Evolutionary conservation across 2,113 vertebrate genomes (phyloP).

Genomic region (Puntigrus tetrazona): DNA sequence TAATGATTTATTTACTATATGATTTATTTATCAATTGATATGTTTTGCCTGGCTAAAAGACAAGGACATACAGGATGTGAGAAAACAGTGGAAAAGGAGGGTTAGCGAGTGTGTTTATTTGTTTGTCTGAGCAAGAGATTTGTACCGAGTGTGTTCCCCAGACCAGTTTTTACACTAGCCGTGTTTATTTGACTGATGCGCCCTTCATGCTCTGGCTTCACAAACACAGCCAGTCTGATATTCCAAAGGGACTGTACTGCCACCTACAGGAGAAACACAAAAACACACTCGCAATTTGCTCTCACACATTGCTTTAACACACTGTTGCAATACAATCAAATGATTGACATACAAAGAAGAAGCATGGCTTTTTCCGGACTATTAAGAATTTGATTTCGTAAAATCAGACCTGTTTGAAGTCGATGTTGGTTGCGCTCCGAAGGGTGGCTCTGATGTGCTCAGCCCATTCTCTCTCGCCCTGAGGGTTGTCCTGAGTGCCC

Average conservation of each 20-base stretch:
- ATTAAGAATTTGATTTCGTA: not conserved
- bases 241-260: conserved; percentile 88
- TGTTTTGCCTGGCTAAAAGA: conserved; percentile 3
- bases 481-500: conserved; percentile 87
- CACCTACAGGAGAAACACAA: conserved; percentile 70
- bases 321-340: conserved; percentile 31
- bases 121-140: not conserved
- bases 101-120: not conserved
- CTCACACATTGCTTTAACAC: not conserved
- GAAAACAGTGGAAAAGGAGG: not conserved
- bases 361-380: not conserved
- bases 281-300: conserved; percentile 32
- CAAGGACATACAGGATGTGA: not conserved
- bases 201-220: conserved; percentile 80
- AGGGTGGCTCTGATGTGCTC: conserved; percentile 80
- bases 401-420: conserved; percentile 80
- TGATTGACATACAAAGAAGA: not conserved
- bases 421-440: conserved; percentile 76
- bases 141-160: conserved; percentile 86
- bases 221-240: conserved; percentile 84
- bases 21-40: not conserved
- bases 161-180: conserved; percentile 84
- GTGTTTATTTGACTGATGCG: conserved; percentile 81
- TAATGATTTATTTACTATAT: not conserved
- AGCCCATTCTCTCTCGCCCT: conserved; percentile 86